phyloP scores from a whole-genome alignment of 2,113 vertebrate genomes.

The Tychaedon coryphoeus region DNA sequence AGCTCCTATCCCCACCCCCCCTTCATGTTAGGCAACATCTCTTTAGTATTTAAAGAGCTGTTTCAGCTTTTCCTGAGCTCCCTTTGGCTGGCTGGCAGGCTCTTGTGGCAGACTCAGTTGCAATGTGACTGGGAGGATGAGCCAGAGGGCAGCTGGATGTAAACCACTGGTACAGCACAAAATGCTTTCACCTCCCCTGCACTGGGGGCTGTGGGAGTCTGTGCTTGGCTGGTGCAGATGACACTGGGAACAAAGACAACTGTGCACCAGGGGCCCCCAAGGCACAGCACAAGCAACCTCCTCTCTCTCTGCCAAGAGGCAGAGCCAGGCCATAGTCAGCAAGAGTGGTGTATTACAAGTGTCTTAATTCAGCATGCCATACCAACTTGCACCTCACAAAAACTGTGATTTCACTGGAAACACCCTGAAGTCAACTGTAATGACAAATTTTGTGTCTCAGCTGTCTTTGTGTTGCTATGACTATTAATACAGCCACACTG shows the following conservation, averaged over 20 bases:
- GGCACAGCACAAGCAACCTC: background rate
- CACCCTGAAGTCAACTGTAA: background rate
- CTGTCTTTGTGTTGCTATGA: background rate
- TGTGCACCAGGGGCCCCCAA: background rate
- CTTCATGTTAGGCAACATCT: background rate
- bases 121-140: background rate
- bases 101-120: background rate
- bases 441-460: background rate
- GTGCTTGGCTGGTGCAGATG: background rate
- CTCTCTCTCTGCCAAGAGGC: background rate
- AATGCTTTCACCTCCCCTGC: background rate
- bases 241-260: background rate
- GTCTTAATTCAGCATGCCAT: background rate
- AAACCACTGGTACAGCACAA: constrained; percentile 11
- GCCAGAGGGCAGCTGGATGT: background rate
- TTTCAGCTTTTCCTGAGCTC: background rate
- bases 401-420: background rate
- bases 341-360: background rate
- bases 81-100: background rate
- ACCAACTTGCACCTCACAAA: background rate
- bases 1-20: background rate
- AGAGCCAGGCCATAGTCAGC: background rate
- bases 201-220: background rate
- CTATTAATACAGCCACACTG: background rate
- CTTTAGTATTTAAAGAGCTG: background rate